Base-by-base conservation (phyloP, 2,888 invertebrate species). In the Rhamphomyia laevipes region DNA sequence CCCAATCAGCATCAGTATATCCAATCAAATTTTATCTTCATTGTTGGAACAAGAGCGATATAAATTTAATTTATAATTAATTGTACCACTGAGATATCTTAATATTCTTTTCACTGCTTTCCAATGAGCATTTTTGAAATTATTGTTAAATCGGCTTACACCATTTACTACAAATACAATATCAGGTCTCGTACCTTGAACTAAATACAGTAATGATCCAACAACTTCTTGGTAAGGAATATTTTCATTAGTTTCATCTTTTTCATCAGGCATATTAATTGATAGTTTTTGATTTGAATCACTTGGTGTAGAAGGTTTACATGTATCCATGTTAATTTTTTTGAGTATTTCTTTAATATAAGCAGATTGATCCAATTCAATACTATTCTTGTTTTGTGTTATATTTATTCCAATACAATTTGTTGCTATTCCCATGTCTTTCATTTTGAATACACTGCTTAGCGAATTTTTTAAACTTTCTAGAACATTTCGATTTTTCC, bases 191-290 rank as follows among this genome's bases (percentile, higher is more conserved):
- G 52, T 55, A 17, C 50, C 44, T 43, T 55, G 51, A 31, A 48
- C 45, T 15, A 55, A 42, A 44, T 56, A 54, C 16, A 54, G 41
- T 13, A 55, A 16, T 47, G 50, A 50, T 7, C 52, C 55, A 4
- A 55, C 50, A 13, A 52, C 51, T 44, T 49, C 51, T 45, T 48
- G 53, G 43, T 53, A 52, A 12, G 53, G 54, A 37, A 51, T 45
- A 37, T 48, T 48, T 12, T 47, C 49, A 17, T 46, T 40, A 76
- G 73, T 65, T 75, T 67, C 9, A 76, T 15, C 18, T 13, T 43
- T 38, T 12, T 50, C 46, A 12, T 23, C 16, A 17, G 35, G 9
- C 37, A 51, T 40, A 37, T 47, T 16, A 15, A 42, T 15, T 6
- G 47, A 41, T 7, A 41, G 18, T 21, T 47, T 47, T 33, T 48